These are phyloP conservation scores for Pachyseris speciosa DNA, from an alignment of 64 coral and sea anemone species.

Conservation along the genomic window DNA sequence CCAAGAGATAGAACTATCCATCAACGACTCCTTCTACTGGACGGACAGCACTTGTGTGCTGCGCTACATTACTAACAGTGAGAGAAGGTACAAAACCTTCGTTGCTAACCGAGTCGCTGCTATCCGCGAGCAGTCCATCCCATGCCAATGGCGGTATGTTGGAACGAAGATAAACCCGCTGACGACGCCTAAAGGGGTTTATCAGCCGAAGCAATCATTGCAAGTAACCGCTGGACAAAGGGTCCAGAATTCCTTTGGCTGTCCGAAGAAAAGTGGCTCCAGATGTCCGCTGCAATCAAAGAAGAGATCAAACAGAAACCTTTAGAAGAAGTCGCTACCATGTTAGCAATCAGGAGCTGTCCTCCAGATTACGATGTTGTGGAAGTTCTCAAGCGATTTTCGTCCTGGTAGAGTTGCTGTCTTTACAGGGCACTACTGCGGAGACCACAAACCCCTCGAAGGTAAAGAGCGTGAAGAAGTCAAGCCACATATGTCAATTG, in stretches of 20 bases:
- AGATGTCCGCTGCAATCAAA: not conserved
- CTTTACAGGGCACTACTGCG: not conserved
- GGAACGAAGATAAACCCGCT: constrained; percentile 17
- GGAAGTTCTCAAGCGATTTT: constrained; percentile 19
- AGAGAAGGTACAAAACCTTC: too few species aligned
- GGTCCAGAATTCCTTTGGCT: constrained; percentile 25
- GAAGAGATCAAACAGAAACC: constrained; percentile 5
- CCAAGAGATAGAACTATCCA: too few species aligned
- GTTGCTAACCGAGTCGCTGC: too few species aligned
- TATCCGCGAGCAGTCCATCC: too few species aligned
- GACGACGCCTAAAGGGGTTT: constrained; percentile 42
- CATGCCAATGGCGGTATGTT: constrained; percentile 66
- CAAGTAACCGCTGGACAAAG: not conserved
- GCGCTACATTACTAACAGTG: too few species aligned
- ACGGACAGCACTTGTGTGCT: too few species aligned
- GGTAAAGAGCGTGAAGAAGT: not conserved
- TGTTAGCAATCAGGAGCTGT: not conserved
- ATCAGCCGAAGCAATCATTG: constrained; percentile 1
- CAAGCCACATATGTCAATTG: too few species aligned
- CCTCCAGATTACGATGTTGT: not conserved
- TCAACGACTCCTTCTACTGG: too few species aligned
- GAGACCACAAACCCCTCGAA: not conserved
- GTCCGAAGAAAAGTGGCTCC: constrained; percentile 21
- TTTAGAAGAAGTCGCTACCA: constrained; percentile 9
- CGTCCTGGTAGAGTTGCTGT: constrained; percentile 35